Base-by-base conservation (phyloP, 2,797 vertebrate species). In the Silurus aristotelis region DNA sequence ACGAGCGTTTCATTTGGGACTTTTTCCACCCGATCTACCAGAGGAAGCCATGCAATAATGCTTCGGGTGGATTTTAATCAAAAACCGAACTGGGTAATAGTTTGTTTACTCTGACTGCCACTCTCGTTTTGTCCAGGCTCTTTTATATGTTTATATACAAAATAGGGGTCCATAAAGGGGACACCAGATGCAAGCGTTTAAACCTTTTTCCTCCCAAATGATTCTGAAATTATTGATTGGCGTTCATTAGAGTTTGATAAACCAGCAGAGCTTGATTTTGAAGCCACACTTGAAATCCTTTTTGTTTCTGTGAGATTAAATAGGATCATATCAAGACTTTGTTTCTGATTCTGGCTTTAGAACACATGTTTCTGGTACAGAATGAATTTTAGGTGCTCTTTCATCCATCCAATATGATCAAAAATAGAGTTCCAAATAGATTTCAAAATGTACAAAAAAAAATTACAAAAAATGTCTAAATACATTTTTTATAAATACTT, bases 41-140 rank as follows among this genome's bases (percentile, higher is more conserved):
- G 73, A 58, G 82, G 60, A 80, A 80, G 63, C 25, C 5, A 60
- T 83, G 71, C 71, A 64, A 55, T 83, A 75, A 76, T 55, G 43
- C 52, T 80, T 80, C 60, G 68, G 52, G 66, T 80, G 76, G 55
- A 19, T 80, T 73, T 73, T 85, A 85, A 81, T 85, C 56, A 85
- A 80, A 85, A 52, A 25, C 84, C 38, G n/a, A 55, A 43, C 6
- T 19, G 56, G 20, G n/a, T 80, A 71, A 80, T 80, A 5, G 27
- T 38, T 63, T 73, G 67, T 85, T 85, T 85, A 80, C 68, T 81
- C 38, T 10, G 6, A 43, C 68, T 81, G 78, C 60, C 78, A 73
- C 27, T 75, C 4, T 80, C 2, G 12, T 46, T 84, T 77, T 77
- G 13, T 56, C 3, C 66, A 70, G 52, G 52, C 38, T 80, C 56